Base-by-base conservation (phyloP, 2,113 vertebrate species). In the Nyctereutes procyonoides region DNA sequence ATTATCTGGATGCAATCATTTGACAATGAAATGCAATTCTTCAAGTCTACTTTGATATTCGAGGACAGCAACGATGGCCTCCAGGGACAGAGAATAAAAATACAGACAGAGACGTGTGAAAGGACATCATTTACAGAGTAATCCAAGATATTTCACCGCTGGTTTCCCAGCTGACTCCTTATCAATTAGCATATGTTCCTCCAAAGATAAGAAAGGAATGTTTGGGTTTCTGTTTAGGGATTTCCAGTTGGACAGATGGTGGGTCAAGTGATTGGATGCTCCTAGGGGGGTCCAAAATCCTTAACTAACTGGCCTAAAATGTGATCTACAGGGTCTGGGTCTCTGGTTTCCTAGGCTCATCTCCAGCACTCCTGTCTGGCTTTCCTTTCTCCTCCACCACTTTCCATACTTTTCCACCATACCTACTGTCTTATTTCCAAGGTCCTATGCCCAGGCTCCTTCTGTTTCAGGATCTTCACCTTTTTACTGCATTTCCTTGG, bases 21-120 rank as follows among this genome's bases (percentile, higher is more conserved):
- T 96, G 69, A 86, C 32, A 80, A 65, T 69, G 74, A 90, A 96
- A 95, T 92, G 24, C 56, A 86, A 58, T 90, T 97, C 63, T 92
- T 28, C 2, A 22, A 94, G 35, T 17, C 8, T 79, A 19, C 19
- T 88, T 87, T 89, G 74, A 35, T 91, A 94, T 89, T 95, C 51
- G 51, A 35, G 30, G 26, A 79, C 55, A 95, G n/a, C 60, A 86
- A 48, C 0, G 0, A 60, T 90, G 69, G 90, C 63, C 90, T 90
- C 84, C 30, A 55, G 74, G 84, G 58, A 90, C 69, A 92, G 92
- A 86, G 65, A 89, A 38, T 76, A 83, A 58, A 90, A 60, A 84
- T 69, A 58, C 11, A 89, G 8, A 80, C 8, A 65, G 15, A 80
- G 6, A 55, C 0, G 0, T 17, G 8, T 51, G 51, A 74, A 76